Base-by-base conservation (phyloP, 1,140 invertebrate species). In the Drosophila burlai region DNA sequence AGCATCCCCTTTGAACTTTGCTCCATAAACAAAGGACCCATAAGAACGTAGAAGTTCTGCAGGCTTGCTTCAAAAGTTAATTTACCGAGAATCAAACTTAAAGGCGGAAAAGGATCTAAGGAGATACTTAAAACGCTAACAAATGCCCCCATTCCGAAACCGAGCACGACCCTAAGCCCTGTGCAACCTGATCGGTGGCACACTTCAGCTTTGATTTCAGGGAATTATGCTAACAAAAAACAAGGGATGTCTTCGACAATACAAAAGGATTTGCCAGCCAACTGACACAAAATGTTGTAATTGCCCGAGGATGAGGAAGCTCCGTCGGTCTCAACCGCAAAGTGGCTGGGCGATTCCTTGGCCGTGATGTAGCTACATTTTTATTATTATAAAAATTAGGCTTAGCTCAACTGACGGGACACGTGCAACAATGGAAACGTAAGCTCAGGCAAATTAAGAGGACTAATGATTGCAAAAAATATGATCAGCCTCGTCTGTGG, bases 281-380 rank as follows among this genome's bases (percentile, higher is more conserved):
- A 89, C 89, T 89, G 89, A 91, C 89, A 91, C 81, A 91, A 91
- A 91, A 91, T 85, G 89, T 82, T 83, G 76, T 91, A 91, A 91
- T 91, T 91, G 79, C 85, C 67, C 59, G 38, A 76, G 40, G 43
- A 49, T 55, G 63, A 42, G 40, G n/a, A 50, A 46, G 34, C 40
- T 38, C 21, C 73, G 15, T 31, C 21, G 21, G 16, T 38, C 52
- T 72, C 58, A 81, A 89, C 85, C 84, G 60, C 84, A 89, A 87
- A 78, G 54, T 60, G 60, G 64, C 38, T 47, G 40, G 71, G 81
- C 77, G 81, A 87, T 83, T 60, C 55, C 64, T 75, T 80, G 59
- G 46, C 72, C 13, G 16, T 36, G 38, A 38, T 59, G 26, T 29
- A 40, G 81, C 71, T 65, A 43, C 77, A 75, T 89, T 89, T 90